A percentile compares a stretch with the other conserved stretches of the same genome.
These are phyloP conservation scores for Eleutherodactylus coqui DNA, from an alignment of 2,797 vertebrate species.

Conservation along the genomic window DNA sequence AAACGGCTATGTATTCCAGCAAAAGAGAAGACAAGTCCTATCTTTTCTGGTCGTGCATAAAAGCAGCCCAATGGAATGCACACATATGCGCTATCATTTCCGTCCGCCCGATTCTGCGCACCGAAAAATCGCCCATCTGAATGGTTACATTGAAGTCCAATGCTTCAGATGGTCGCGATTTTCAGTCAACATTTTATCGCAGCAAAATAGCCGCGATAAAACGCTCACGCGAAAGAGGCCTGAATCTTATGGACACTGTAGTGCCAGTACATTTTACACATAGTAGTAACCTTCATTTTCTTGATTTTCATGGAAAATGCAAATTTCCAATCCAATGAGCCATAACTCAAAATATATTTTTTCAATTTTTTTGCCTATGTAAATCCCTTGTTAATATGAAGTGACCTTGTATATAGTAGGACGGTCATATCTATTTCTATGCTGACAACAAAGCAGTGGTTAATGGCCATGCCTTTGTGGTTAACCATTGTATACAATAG, in stretches of 20 bases:
- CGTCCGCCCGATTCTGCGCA: too few species aligned
- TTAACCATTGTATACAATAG: conserved; percentile 49
- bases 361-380: conserved; percentile 4
- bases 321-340: neutral
- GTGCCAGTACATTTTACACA: neutral
- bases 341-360: neutral
- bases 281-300: neutral
- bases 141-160: too few species aligned
- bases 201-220: too few species aligned
- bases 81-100: too few species aligned
- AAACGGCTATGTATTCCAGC: too few species aligned
- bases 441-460: conserved; percentile 43
- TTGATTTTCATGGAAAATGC: neutral
- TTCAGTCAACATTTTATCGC: too few species aligned
- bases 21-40: too few species aligned
- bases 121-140: too few species aligned
- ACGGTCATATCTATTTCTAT: conserved; percentile 21
- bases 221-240: too few species aligned
- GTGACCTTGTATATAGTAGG: conserved; percentile 46
- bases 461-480: conserved; percentile 52
- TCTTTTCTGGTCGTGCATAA: too few species aligned
- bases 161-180: too few species aligned
- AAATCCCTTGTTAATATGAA: conserved; percentile 19
- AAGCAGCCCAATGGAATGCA: too few species aligned
- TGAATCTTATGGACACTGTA: neutral